Percentiles rank a stretch among this genome's conserved stretches.
Conservation (phyloP, 1,140 invertebrate genomes). For the Hycleus phaleratus region DNA sequence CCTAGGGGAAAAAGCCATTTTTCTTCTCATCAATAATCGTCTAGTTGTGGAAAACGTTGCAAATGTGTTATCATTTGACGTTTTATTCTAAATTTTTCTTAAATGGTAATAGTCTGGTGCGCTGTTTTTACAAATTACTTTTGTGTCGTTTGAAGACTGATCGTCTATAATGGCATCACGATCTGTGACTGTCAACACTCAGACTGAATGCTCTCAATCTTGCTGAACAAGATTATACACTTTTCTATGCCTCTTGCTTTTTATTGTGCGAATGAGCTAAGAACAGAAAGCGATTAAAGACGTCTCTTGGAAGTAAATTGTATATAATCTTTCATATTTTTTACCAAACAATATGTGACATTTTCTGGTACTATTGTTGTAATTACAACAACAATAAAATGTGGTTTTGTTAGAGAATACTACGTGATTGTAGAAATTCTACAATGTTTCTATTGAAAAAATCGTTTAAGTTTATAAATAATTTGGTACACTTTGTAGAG, state of each 20-base stretch:
- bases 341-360: background rate
- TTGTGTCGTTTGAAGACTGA: slow-evolving; percentile 15
- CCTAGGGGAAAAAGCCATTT: too few relatives aligned
- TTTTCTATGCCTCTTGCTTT: slow-evolving; percentile 10
- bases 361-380: slow-evolving; percentile 2
- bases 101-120: too few relatives aligned
- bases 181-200: slow-evolving; percentile 22
- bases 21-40: too few relatives aligned
- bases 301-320: background rate
- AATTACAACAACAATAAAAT: background rate
- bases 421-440: background rate
- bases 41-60: background rate
- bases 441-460: background rate
- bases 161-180: slow-evolving; percentile 22
- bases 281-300: too few relatives aligned
- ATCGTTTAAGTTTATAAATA: too few relatives aligned
- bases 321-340: slow-evolving; percentile 2
- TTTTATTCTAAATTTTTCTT: too few relatives aligned
- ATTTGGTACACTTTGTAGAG: too few relatives aligned
- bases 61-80: too few relatives aligned
- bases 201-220: slow-evolving; percentile 13
- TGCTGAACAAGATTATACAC: slow-evolving; percentile 11
- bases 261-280: background rate
- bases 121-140: slow-evolving; percentile 13
- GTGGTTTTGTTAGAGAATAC: background rate